Conservation (phyloP, 2,113 vertebrate genomes). For the Origma solitaria region DNA sequence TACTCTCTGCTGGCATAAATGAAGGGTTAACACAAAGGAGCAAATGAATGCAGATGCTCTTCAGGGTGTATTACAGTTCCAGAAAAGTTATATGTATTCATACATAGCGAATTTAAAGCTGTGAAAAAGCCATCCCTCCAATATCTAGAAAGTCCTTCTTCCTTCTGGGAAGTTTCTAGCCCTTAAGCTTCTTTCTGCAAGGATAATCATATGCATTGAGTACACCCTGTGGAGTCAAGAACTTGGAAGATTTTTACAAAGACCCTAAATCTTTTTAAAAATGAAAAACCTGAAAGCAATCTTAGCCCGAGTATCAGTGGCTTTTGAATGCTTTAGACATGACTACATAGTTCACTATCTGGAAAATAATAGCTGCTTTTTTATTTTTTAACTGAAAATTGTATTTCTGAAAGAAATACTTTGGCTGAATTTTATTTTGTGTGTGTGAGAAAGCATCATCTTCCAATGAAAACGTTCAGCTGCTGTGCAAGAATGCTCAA, state of each 20-base stretch:
- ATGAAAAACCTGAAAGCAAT: background rate
- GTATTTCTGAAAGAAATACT: background rate
- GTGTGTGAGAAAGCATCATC: background rate
- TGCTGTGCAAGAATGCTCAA: background rate
- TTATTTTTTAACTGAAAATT: background rate
- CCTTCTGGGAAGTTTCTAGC: background rate
- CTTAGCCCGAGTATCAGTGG: background rate
- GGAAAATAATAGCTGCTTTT: background rate
- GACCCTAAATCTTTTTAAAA: background rate
- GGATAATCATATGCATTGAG: background rate
- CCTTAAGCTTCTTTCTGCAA: background rate
- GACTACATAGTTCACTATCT: background rate
- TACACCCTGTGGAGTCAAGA: background rate
- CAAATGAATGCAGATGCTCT: background rate
- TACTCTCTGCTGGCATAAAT: background rate
- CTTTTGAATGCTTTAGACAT: background rate
- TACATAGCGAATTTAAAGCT: background rate
- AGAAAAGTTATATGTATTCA: background rate
- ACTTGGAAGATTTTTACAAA: background rate
- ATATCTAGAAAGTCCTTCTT: background rate
- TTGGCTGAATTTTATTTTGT: background rate
- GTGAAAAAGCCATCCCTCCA: background rate
- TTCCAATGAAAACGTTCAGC: background rate
- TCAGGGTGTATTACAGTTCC: background rate
- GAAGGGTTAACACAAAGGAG: background rate